Base-by-base conservation (phyloP, 2,888 invertebrate species). In the Agrotis exclamationis region DNA sequence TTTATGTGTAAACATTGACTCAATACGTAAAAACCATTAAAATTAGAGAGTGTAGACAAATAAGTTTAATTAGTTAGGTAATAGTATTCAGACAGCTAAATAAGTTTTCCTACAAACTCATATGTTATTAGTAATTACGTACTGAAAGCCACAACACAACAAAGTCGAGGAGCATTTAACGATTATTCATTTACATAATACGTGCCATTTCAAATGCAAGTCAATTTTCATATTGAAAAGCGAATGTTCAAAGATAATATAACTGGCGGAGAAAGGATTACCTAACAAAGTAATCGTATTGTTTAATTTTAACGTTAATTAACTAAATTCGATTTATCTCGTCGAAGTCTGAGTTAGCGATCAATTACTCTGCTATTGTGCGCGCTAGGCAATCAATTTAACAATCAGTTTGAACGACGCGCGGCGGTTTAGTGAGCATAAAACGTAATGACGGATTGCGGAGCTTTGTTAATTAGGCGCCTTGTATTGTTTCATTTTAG, bases 301-400 rank as follows among this genome's bases (percentile, higher is more conserved):
- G 80, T 80, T 79, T 63, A 57, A 80, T 71, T 79, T 70, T 64
- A 70, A 83, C 65, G 69, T 76, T 83, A 79, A 76, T 79, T 83
- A 79, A 45, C 66, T 47, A 44, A 68, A n/a, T 72, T 62, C 58
- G 64, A 68, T 80, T 76, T 59, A 74, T 79, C 68, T 68, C 65
- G 68, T 45, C 18, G 59, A 45, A 56, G 56, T 66, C 18, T 20
- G 75, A 67, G 71, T 74, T 84, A 70, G 68, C 58, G 56, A 74
- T 75, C 73, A 72, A 78, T 75, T 78, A 75, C 50, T 50, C 54
- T 5, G 45, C 65, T 65, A 79, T 74, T 78, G 75, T 74, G 47
- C 51, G 45, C 63, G 50, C 22, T 39, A 28, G 45, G 51, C 56
- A 75, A 75, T 79, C 62, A 70, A 74, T 70, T 69, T 47, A 62